phyloP scores from a whole-genome alignment of 2,113 vertebrate species.

The Gymnarchus niloticus region DNA sequence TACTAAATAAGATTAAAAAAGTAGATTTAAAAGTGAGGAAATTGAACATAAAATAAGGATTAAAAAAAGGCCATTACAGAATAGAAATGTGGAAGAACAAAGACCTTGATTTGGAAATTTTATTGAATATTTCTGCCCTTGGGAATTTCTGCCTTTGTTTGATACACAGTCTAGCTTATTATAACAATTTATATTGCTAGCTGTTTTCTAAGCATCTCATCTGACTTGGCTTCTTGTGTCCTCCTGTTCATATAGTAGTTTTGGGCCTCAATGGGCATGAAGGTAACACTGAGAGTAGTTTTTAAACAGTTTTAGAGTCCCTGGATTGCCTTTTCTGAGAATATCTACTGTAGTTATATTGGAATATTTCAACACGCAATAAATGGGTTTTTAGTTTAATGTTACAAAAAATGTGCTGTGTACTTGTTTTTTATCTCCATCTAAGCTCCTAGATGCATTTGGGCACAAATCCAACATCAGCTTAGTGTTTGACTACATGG shows the following conservation, averaged over 20 bases:
- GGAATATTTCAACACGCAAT: background rate
- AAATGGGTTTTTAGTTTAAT: background rate
- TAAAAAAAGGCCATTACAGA: too few species aligned
- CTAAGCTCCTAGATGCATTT: conserved; percentile 92
- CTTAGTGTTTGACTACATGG: conserved; percentile 98
- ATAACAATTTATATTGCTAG: background rate
- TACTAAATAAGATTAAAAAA: too few species aligned
- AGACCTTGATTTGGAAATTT: background rate
- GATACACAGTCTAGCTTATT: background rate
- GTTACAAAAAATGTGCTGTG: background rate
- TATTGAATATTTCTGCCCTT: background rate
- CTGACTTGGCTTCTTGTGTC: background rate
- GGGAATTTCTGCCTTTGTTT: background rate
- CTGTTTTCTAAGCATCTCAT: background rate
- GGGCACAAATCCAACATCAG: conserved; percentile 99
- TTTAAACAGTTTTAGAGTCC: background rate
- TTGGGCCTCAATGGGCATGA: background rate
- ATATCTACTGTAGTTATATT: background rate
- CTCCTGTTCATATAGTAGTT: background rate
- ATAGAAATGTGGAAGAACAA: too few species aligned
- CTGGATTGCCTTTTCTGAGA: background rate
- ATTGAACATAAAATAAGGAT: too few species aligned
- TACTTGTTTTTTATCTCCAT: conserved; percentile 19
- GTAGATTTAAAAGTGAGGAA: too few species aligned
- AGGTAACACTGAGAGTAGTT: background rate